Base-by-base conservation (phyloP, 2,888 invertebrate species). In the Proisotoma minuta region DNA sequence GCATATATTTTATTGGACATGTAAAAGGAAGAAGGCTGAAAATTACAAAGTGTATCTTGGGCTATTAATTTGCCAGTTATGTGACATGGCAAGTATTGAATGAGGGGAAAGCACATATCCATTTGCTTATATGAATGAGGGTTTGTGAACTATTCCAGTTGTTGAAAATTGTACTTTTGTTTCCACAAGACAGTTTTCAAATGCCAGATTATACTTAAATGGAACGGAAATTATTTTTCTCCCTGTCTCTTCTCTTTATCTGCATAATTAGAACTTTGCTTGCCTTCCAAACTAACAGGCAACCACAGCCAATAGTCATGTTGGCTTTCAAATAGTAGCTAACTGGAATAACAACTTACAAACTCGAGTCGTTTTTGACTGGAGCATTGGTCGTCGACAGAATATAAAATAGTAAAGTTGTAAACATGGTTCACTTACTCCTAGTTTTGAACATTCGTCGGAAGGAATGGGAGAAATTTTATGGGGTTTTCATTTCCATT, bases 261-360 rank as follows among this genome's bases (percentile, higher is more conserved):
- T 67, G 59, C 67, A 67, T 67, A 67, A 67, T 67, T 67, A 67
- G 34, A 67, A 59, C 59, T 63, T 66, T 56, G 43, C 24, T 56
- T 56, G 5, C 43, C 43, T 20, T 18, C 8, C 34, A 34, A 34
- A 34, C 34, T n/a, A n/a, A n/a, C n/a, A n/a, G n/a, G n/a, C n/a
- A n/a, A n/a, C n/a, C n/a, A n/a, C n/a, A n/a, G n/a, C n/a, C n/a
- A n/a, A 34, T 34, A 15, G 34, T 34, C 34, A 34, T 15, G 15
- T 34, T 34, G 34, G 15, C 15, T 34, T 15, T 8, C 15, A 15
- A 34, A 34, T 10, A 34, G 34, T 34, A 34, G 34, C 34, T 10
- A 34, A 34, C 34, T 34, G 34, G 15, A 15, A 15, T 15, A 10
- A 34, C 34, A 10, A 34, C 34, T 8, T 34, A 34, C 34, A 34